A percentile compares a stretch with the other conserved stretches of the same genome.
Conservation (phyloP, 2,888 invertebrate species). For the Nephrotoma guestfalica region DNA sequence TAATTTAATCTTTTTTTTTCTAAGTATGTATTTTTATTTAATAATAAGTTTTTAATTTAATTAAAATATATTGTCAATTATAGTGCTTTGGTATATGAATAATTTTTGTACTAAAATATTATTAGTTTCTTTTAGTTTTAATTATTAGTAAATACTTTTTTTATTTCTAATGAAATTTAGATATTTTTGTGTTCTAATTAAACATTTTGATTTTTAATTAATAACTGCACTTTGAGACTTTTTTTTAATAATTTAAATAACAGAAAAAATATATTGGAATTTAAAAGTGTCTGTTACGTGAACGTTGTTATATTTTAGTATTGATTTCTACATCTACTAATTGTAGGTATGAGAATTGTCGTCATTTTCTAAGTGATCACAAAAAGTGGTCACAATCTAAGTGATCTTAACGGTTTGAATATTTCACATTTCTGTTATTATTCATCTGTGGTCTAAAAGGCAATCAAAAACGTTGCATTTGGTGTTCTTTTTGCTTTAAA, state of each 20-base stretch:
- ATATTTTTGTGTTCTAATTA: neutral
- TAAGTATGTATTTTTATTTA: neutral
- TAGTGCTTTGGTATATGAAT: neutral
- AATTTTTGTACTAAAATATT: neutral
- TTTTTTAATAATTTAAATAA: neutral
- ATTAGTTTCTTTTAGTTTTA: neutral
- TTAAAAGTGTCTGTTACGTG: no score
- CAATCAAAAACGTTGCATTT: neutral
- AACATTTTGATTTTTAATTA: neutral
- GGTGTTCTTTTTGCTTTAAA: neutral
- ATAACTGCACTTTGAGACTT: neutral
- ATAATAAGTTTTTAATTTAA: neutral
- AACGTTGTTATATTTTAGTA: no score
- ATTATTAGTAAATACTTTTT: neutral
- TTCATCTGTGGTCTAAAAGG: neutral
- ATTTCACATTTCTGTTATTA: neutral
- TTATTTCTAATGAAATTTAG: neutral
- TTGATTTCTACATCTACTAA: no score
- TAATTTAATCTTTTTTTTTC: neutral
- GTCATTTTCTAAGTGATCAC: no score
- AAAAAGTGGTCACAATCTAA: no score
- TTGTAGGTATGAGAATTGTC: no score
- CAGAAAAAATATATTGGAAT: neutral
- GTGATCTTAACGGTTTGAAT: neutral
- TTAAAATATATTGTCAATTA: neutral